phyloP scores from a whole-genome alignment of 2,797 vertebrate genomes.

The Botia almorhae region DNA sequence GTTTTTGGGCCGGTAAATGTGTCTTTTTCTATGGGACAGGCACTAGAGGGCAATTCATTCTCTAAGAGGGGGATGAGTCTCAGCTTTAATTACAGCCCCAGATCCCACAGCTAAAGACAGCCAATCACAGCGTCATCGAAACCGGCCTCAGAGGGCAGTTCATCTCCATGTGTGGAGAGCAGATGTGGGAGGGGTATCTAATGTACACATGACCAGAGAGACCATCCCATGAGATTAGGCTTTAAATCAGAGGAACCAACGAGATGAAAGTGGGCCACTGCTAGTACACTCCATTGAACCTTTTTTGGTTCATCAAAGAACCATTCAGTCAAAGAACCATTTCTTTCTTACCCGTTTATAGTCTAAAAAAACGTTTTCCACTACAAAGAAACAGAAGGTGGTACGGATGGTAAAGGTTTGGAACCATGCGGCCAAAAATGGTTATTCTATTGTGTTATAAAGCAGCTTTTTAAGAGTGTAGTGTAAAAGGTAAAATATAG shows the following conservation, averaged over 20 bases:
- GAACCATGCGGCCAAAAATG: too few relatives aligned
- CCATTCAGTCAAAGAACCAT: too few relatives aligned
- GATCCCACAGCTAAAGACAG: slow-evolving; percentile 51
- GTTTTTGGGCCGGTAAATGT: slow-evolving; percentile 27
- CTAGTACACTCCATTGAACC: background rate
- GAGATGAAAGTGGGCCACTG: slow-evolving; percentile 23
- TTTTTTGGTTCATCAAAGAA: too few relatives aligned
- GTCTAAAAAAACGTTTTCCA: too few relatives aligned
- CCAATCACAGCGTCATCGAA: slow-evolving; percentile 56
- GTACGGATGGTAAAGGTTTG: too few relatives aligned
- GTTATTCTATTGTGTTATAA: too few relatives aligned
- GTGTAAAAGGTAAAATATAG: background rate
- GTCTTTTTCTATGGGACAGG: slow-evolving; percentile 33
- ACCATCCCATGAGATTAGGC: slow-evolving; percentile 28
- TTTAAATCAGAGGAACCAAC: slow-evolving; percentile 32
- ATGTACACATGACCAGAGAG: slow-evolving; percentile 61
- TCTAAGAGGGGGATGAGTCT: slow-evolving; percentile 19
- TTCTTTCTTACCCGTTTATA: too few relatives aligned
- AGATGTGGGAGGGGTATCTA: slow-evolving; percentile 49
- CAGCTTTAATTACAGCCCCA: slow-evolving; percentile 51
- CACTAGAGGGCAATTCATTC: slow-evolving; percentile 19
- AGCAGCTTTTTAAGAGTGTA: background rate
- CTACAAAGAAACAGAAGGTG: too few relatives aligned
- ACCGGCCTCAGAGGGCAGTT: slow-evolving; percentile 49
- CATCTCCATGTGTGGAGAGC: slow-evolving; percentile 55